These are phyloP conservation scores for Akabosia matsudoensis DNA, from an alignment of 1,140 invertebrate species.

Conservation along the genomic window DNA sequence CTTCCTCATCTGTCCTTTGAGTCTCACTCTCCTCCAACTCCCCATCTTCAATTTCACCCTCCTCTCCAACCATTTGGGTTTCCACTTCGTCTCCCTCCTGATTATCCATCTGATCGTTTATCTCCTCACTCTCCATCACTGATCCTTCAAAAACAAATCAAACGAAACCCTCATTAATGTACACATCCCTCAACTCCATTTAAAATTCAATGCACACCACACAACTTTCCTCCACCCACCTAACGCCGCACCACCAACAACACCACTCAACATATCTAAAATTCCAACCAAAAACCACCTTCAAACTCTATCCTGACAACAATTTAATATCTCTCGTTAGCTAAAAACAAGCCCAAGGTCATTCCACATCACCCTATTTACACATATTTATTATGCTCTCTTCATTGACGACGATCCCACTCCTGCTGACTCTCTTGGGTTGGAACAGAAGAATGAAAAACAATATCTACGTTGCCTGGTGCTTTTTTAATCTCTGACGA, in stretches of 20 bases:
- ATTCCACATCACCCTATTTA: slow-evolving; percentile 9
- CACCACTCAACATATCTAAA: too few species aligned
- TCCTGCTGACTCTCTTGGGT: too few species aligned
- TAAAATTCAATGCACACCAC: too few species aligned
- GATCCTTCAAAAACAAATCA: too few species aligned
- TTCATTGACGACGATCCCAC: neutral
- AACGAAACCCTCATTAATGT: too few species aligned
- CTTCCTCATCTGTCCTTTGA: neutral
- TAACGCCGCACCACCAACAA: too few species aligned
- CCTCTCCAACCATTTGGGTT: neutral
- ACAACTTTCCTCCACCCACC: too few species aligned
- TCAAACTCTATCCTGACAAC: too few species aligned
- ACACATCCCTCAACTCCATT: too few species aligned
- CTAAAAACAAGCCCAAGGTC: slow-evolving; percentile 16
- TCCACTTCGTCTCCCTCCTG: neutral
- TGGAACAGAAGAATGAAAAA: neutral
- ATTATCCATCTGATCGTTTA: neutral
- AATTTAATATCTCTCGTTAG: too few species aligned
- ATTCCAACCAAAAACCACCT: too few species aligned
- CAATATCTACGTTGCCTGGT: neutral
- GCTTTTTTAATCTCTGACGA: neutral
- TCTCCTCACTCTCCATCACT: neutral
- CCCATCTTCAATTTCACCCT: neutral
- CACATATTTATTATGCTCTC: too few species aligned
- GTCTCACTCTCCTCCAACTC: slow-evolving; percentile 11